These are phyloP conservation scores for Drosophila nr. perissopoda DNA, from an alignment of 2,888 invertebrate genomes.

Conservation along the genomic window DNA sequence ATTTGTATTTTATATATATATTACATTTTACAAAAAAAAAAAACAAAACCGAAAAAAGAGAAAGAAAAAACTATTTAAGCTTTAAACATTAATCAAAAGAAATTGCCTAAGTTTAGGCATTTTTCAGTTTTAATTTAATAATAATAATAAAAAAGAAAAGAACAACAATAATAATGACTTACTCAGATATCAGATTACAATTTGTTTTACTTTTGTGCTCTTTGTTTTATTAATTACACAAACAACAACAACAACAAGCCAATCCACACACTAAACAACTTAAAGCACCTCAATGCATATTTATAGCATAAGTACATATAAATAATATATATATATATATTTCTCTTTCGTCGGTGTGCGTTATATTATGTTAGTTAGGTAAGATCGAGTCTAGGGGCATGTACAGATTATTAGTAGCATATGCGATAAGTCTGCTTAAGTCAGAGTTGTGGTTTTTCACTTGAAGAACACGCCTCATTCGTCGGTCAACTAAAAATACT, in stretches of 20 bases:
- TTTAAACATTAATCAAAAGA: conserved; percentile 72
- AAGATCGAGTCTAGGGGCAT: conserved; percentile 39
- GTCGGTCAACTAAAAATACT: conserved; percentile 36
- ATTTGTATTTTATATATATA: conserved; percentile 57
- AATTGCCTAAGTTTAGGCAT: conserved; percentile 45
- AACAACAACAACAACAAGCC: conserved; percentile 1
- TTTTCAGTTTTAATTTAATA: conserved; percentile 57
- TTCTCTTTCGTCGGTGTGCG: conserved; percentile 45
- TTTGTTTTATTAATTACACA: conserved; percentile 9
- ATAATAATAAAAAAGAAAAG: conserved; percentile 22
- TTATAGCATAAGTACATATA: conserved; percentile 23
- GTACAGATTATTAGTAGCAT: conserved; percentile 63
- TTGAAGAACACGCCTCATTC: conserved; percentile 13
- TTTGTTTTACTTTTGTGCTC: conserved; percentile 35
- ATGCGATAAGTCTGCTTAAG: conserved; percentile 53
- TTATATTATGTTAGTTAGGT: conserved; percentile 42
- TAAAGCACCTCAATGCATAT: conserved; percentile 16
- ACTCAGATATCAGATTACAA: conserved; percentile 45
- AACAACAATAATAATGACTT: conserved; percentile 33
- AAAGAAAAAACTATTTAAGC: conserved; percentile 60
- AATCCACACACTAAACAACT: conserved; percentile 5
- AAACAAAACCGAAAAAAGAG: conserved; percentile 39
- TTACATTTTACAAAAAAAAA: conserved; percentile 56
- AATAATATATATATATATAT: conserved; percentile 8
- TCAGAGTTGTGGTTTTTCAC: conserved; percentile 26